phyloP scores from a whole-genome alignment of 2,113 vertebrate species.

The Seriola aureovittata region DNA sequence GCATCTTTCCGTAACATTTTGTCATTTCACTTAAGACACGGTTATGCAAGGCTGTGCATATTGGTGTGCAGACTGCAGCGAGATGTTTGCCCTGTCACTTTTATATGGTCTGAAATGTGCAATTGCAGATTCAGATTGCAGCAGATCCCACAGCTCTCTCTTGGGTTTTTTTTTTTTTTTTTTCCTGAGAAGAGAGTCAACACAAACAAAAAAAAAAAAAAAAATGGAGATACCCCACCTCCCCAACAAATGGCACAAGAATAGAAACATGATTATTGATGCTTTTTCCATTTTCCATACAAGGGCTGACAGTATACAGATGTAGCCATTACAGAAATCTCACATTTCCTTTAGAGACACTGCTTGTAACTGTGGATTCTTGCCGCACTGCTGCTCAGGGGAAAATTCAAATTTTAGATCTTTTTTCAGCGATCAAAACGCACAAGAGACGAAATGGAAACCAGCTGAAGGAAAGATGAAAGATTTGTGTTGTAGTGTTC shows the following conservation, averaged over 20 bases:
- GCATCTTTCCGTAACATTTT: constrained; percentile 63
- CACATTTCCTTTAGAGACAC: constrained; percentile 23
- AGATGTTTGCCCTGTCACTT: constrained; percentile 47
- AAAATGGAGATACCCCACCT: neutral
- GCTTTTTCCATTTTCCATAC: constrained; percentile 47
- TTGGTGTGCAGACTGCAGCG: constrained; percentile 9
- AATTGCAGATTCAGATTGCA: constrained; percentile 34
- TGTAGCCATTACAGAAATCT: constrained; percentile 46
- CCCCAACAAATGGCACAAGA: constrained; percentile 14
- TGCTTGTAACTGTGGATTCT: constrained; percentile 18
- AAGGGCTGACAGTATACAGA: constrained; percentile 39
- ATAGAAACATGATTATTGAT: constrained; percentile 64
- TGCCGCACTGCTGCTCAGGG: constrained; percentile 42
- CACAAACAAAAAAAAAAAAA: neutral
- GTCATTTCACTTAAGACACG: constrained; percentile 67
- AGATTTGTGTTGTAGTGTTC: constrained; percentile 15
- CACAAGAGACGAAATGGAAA: constrained; percentile 45
- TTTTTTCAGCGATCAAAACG: constrained; percentile 58
- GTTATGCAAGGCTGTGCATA: constrained; percentile 41
- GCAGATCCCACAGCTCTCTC: constrained; percentile 36
- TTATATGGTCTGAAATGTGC: constrained; percentile 45
- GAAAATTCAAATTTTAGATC: constrained; percentile 55
- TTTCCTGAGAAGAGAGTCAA: constrained; percentile 9
- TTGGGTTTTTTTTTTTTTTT: constrained; percentile 8
- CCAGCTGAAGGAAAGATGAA: constrained; percentile 23